Percentiles rank a stretch among this genome's conserved stretches.
phyloP scores from a whole-genome alignment of 2,888 invertebrate genomes.

The Crematogaster levior region DNA sequence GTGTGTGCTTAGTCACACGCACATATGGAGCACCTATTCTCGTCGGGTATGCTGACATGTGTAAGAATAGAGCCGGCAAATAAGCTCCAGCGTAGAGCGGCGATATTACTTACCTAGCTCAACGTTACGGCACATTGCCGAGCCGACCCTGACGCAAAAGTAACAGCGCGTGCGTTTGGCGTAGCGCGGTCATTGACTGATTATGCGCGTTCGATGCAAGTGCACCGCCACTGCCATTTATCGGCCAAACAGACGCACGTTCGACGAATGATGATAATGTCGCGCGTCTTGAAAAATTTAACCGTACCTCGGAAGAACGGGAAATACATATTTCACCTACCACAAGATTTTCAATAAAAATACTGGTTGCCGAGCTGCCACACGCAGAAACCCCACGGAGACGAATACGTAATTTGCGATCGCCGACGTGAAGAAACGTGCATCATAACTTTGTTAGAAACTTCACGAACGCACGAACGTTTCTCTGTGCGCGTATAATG shows the following conservation, averaged over 20 bases:
- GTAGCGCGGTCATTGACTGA: constrained; percentile 83
- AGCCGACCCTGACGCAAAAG: constrained; percentile 81
- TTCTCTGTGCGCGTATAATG: not conserved
- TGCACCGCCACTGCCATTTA: constrained; percentile 38
- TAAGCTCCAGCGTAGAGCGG: constrained; percentile 70
- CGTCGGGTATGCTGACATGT: constrained; percentile 60
- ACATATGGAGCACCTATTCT: constrained; percentile 33
- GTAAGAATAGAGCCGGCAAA: constrained; percentile 83
- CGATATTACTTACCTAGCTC: constrained; percentile 83
- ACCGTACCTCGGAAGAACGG: not conserved
- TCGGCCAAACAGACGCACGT: constrained; percentile 15
- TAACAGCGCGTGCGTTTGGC: constrained; percentile 65
- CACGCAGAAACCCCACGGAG: not conserved
- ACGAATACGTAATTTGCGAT: not conserved
- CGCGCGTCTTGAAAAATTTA: not conserved
- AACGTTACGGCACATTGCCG: constrained; percentile 75
- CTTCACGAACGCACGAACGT: not conserved
- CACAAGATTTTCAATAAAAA: not conserved
- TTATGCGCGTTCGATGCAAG: constrained; percentile 79
- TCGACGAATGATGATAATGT: constrained; percentile 24
- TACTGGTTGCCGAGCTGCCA: not conserved
- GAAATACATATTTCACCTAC: not conserved
- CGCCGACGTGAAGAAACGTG: not conserved
- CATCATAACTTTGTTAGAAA: not conserved
- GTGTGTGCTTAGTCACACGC: not conserved